phyloP scores from a whole-genome alignment of 2,797 vertebrate species.

The Parauchenoglanis ngamensis region DNA sequence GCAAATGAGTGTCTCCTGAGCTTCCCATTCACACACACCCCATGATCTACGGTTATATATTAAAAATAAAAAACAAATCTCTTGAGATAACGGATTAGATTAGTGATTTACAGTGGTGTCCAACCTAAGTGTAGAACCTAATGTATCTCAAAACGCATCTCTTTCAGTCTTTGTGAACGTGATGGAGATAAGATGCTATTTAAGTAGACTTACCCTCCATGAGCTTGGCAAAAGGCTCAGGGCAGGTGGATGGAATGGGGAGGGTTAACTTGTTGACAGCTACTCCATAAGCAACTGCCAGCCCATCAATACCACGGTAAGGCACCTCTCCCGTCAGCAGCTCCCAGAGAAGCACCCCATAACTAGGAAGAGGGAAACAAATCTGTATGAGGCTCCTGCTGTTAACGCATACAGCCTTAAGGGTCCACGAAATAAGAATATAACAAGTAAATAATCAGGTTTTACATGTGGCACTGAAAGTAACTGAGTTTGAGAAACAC shows the following conservation, averaged over 20 bases:
- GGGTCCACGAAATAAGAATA: background rate
- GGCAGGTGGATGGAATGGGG: slow-evolving; percentile 93
- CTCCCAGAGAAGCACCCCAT: slow-evolving; percentile 95
- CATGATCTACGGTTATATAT: background rate
- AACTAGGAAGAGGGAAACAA: slow-evolving; percentile 70
- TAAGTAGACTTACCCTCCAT: slow-evolving; percentile 85
- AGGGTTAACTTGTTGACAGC: slow-evolving; percentile 94
- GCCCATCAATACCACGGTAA: slow-evolving; percentile 93
- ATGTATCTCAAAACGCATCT: background rate
- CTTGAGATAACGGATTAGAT: background rate
- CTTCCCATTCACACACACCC: background rate
- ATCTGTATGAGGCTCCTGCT: background rate
- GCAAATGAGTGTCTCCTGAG: background rate
- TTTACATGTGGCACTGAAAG: background rate
- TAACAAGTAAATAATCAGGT: background rate
- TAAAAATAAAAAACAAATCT: too few relatives aligned
- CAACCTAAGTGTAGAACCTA: background rate
- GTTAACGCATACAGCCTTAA: background rate
- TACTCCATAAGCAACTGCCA: slow-evolving; percentile 92
- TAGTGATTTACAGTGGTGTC: background rate
- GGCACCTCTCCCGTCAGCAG: slow-evolving; percentile 94
- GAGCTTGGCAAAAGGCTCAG: slow-evolving; percentile 91
- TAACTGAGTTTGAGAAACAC: background rate
- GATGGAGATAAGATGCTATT: background rate
- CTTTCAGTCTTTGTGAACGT: background rate